Conservation (phyloP, 2,888 invertebrate genomes). For the Hoplodrina blanda region DNA sequence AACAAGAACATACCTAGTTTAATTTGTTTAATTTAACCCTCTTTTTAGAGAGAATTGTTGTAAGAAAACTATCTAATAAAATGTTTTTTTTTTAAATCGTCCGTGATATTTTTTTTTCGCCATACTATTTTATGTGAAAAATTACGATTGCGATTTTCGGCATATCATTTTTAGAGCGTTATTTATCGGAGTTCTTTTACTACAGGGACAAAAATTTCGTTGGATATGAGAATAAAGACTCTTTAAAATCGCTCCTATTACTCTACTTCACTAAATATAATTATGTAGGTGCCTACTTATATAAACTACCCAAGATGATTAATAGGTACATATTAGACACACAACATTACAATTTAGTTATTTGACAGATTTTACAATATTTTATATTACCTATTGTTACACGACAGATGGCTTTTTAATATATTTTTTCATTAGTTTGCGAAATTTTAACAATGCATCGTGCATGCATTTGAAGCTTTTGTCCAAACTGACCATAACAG, state of each 20-base stretch:
- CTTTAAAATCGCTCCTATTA: neutral
- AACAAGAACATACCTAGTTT: neutral
- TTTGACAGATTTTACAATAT: slow-evolving; percentile 5
- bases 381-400: slow-evolving; percentile 5
- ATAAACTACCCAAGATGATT: neutral
- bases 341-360: slow-evolving; percentile 6
- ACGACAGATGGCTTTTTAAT: slow-evolving; percentile 3
- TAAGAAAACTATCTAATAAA: too few relatives aligned
- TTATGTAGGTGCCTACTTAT: too few relatives aligned
- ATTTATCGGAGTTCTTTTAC: too few relatives aligned
- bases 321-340: slow-evolving; percentile 2
- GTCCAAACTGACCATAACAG: neutral
- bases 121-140: too few relatives aligned
- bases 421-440: slow-evolving; percentile 6
- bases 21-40: too few relatives aligned
- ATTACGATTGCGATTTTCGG: too few relatives aligned
- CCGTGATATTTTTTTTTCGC: too few relatives aligned
- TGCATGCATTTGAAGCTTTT: neutral
- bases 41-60: neutral
- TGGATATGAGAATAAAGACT: too few relatives aligned
- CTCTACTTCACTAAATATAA: too few relatives aligned
- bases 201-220: too few relatives aligned
- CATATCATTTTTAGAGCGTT: too few relatives aligned
- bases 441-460: neutral
- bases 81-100: too few relatives aligned